Percentiles rank a stretch among this genome's conserved stretches.
Evolutionary conservation across 2,888 invertebrate species (phyloP).

Genomic region (Rugalucina vietnamica): DNA sequence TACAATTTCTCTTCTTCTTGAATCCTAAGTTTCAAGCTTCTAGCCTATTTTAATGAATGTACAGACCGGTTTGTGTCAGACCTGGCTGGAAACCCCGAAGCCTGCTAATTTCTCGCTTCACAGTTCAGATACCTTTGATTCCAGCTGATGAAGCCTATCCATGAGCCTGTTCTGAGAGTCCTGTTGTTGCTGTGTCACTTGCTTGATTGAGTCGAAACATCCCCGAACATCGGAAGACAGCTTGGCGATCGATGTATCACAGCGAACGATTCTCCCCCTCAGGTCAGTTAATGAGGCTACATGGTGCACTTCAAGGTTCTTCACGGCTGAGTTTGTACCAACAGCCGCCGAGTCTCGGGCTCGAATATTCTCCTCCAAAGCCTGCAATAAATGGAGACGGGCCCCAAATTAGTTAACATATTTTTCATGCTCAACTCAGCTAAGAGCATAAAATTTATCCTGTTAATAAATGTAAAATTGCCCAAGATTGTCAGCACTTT

Average conservation of each 20-base stretch:
- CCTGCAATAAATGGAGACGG: too few species aligned
- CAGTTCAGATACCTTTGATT: slow-evolving; percentile 74
- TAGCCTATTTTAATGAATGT: too few species aligned
- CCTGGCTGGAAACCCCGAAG: too few species aligned
- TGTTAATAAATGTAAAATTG: too few species aligned
- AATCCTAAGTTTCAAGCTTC: too few species aligned
- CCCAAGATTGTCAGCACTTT: too few species aligned
- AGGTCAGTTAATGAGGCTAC: slow-evolving; percentile 82
- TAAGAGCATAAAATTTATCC: too few species aligned
- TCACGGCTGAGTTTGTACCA: slow-evolving; percentile 79
- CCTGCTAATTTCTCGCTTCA: too few species aligned
- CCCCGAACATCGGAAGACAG: slow-evolving; percentile 77
- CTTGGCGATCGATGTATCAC: slow-evolving; percentile 82
- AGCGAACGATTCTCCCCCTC: slow-evolving; percentile 81
- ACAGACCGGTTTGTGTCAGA: too few species aligned
- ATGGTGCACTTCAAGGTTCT: slow-evolving; percentile 82
- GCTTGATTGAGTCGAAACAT: slow-evolving; percentile 77
- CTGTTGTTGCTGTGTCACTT: slow-evolving; percentile 72
- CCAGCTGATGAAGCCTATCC: slow-evolving; percentile 79
- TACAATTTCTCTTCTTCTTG: too few species aligned
- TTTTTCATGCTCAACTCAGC: too few species aligned
- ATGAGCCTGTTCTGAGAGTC: slow-evolving; percentile 73
- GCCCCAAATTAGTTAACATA: too few species aligned
- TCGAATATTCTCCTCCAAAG: slow-evolving; percentile 78
- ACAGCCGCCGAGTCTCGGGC: slow-evolving; percentile 73